Percentiles rank a stretch among this genome's conserved stretches.
phyloP scores from a whole-genome alignment of 2,888 invertebrate species.

The Nephrotoma appendiculata region DNA sequence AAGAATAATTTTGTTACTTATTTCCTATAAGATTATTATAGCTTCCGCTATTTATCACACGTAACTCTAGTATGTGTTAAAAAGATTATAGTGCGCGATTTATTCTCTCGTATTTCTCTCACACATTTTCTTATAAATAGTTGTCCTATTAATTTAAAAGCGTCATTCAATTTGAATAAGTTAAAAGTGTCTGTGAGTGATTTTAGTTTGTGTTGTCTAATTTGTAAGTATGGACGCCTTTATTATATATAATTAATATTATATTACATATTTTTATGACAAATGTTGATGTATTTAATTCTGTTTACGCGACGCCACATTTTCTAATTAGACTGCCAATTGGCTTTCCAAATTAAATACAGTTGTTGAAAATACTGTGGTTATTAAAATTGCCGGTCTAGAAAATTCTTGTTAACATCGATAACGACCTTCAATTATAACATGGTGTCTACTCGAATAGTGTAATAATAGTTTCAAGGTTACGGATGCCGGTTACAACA shows the following conservation, averaged over 20 bases:
- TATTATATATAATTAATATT: neutral
- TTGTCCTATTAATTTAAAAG: neutral
- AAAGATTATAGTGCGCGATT: neutral
- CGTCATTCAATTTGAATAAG: too few relatives aligned
- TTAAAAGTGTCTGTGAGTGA: too few relatives aligned
- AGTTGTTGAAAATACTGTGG: too few relatives aligned
- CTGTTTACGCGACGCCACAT: neutral
- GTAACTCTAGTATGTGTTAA: neutral
- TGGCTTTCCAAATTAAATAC: too few relatives aligned
- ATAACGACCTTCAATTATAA: neutral
- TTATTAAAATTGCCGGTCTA: neutral
- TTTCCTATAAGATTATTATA: neutral
- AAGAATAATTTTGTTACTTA: too few relatives aligned
- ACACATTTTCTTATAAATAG: neutral
- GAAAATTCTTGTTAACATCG: neutral
- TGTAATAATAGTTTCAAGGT: neutral
- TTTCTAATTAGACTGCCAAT: neutral
- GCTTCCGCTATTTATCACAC: neutral
- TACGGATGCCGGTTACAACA: neutral
- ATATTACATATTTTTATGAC: neutral
- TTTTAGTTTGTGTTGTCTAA: neutral
- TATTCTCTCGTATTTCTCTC: neutral
- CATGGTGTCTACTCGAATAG: neutral
- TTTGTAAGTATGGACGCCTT: neutral
- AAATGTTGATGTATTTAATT: neutral